Conservation (phyloP, 2,797 vertebrate genomes). For the Channallabes apus region DNA sequence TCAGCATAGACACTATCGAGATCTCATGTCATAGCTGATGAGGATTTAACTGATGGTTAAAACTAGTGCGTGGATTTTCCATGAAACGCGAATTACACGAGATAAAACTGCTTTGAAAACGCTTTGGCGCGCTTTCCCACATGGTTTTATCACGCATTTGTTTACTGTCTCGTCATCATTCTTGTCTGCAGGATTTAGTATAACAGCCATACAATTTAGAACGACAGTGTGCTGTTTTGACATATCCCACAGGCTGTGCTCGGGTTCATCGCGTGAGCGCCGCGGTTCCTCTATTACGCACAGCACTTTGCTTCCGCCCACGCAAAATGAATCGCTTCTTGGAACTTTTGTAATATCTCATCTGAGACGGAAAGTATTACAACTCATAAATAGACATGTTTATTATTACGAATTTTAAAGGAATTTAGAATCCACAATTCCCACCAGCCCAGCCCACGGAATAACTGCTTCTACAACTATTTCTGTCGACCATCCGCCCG, state of each 20-base stretch:
- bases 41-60: not conserved
- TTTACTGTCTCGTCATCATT: not conserved
- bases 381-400: not conserved
- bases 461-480: not conserved
- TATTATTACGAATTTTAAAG: not conserved
- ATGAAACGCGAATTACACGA: not conserved
- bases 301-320: not conserved
- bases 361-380: conserved; percentile 5
- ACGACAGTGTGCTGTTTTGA: not conserved
- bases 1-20: not conserved
- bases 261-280: not conserved
- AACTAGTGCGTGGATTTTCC: not conserved
- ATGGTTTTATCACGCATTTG: not conserved
- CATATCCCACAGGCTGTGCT: not conserved
- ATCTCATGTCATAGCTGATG: not conserved
- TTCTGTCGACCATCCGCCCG: not conserved
- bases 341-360: not conserved
- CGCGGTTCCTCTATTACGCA: not conserved
- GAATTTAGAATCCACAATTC: not conserved
- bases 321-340: conserved; percentile 24
- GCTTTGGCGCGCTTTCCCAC: not conserved
- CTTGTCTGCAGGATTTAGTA: not conserved
- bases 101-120: not conserved
- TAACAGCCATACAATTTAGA: not conserved
- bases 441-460: not conserved